Base-by-base conservation (phyloP, 2,113 vertebrate species). In the Orientallactaga bullata region DNA sequence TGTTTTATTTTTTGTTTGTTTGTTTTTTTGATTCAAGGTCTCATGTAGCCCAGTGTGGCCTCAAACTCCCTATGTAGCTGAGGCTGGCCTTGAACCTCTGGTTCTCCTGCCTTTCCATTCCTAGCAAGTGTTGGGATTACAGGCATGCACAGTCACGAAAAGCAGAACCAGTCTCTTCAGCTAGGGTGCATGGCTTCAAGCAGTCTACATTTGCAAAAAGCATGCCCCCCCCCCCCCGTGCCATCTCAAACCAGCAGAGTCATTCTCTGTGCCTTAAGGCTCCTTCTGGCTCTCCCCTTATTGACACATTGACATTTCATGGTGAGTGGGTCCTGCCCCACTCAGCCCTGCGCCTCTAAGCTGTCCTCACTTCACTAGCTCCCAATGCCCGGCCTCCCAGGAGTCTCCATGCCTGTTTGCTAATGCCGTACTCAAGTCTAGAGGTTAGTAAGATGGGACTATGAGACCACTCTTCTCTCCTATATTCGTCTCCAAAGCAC, bases 361-460 rank as follows among this genome's bases (percentile, higher is more conserved):
- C 84, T 92, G 78, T 92, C 83, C 78, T 96, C 96, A 84, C 91
- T 91, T 88, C 93, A 23, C 81, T 91, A 88, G 91, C 28, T 93
- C 85, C 88, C 91, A 80, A 28, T 37, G 24, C n/a, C 91, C 76
- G 68, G 72, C 89, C 89, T 94, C 86, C 63, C 2, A 2, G 88
- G 91, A 66, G 66, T 72, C 47, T 55, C 51, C n/a, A 74, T 13
- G 21, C 21, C 37, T 13, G 39, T 24, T 66, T 18, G 26, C 89
- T 30, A 1, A 71, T 73, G 39, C 35, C 26, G 18, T 28, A 23
- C 42, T 35, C 72, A 47, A 72, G 65, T 77, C 88, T 55, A 23
- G 7, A 68, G 30, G 37, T 69, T 76, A 47, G 61, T 55, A 7
- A 55, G 15, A 55, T 55, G 35, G 51, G 74, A 71, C 35, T 60